Conservation (phyloP, 2,113 vertebrate species). For the Dolichallabes microphthalmus region DNA sequence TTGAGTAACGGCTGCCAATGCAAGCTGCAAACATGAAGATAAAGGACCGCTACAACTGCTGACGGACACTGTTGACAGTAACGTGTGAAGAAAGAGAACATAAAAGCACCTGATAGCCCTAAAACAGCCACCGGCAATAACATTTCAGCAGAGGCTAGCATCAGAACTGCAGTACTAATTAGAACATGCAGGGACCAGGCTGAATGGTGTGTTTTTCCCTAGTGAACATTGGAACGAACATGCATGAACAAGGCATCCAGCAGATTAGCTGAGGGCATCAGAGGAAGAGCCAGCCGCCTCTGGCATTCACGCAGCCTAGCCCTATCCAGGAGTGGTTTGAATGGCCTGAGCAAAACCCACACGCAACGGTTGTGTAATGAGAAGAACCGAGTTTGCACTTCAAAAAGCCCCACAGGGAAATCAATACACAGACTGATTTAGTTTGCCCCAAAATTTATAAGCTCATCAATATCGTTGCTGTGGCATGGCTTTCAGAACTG, state of each 20-base stretch:
- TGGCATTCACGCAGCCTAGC: neutral
- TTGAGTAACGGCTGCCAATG: neutral
- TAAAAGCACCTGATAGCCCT: neutral
- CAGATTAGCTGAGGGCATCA: constrained; percentile 60
- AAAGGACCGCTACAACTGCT: constrained; percentile 3
- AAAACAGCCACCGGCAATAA: constrained; percentile 32
- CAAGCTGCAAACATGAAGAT: constrained; percentile 20
- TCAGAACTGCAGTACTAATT: constrained; percentile 26
- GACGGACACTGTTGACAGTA: constrained; percentile 5
- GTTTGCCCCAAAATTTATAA: constrained; percentile 42
- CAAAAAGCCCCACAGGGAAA: constrained; percentile 57
- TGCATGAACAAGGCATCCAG: constrained; percentile 64
- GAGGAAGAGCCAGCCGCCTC: constrained; percentile 48
- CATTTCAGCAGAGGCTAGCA: constrained; percentile 20
- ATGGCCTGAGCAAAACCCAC: constrained; percentile 29
- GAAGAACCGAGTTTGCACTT: constrained; percentile 51
- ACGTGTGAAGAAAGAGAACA: constrained; percentile 11
- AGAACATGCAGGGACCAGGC: constrained; percentile 14
- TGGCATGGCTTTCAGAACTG: constrained; percentile 30
- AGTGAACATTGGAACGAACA: constrained; percentile 69
- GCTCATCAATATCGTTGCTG: constrained; percentile 28
- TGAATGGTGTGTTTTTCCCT: constrained; percentile 52
- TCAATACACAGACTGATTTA: constrained; percentile 52
- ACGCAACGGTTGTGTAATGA: constrained; percentile 53
- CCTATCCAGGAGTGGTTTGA: neutral